Conservation (phyloP, 2,113 vertebrate genomes). For the Mus pahari region DNA sequence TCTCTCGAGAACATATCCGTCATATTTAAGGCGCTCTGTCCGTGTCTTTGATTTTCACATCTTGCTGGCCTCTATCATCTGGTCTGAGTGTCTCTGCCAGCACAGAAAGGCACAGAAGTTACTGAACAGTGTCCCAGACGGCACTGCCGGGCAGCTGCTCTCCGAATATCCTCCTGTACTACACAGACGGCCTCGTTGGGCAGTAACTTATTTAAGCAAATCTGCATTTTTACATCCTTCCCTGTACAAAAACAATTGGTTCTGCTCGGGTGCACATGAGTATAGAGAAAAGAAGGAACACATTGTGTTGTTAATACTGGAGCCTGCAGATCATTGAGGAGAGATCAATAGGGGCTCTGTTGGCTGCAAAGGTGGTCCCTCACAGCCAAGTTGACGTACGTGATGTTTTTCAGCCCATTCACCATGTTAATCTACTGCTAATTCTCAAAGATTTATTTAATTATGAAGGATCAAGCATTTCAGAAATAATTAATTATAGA, state of each 20-base stretch:
- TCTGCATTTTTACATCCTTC: slow-evolving; percentile 76
- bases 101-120: slow-evolving; percentile 24
- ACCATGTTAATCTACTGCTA: slow-evolving; percentile 61
- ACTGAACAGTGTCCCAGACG: background rate
- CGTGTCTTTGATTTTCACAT: background rate
- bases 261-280: slow-evolving; percentile 63
- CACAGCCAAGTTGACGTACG: background rate
- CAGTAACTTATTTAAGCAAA: slow-evolving; percentile 77
- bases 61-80: background rate
- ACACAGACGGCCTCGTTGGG: slow-evolving; percentile 59
- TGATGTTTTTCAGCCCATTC: slow-evolving; percentile 29
- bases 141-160: slow-evolving; percentile 40
- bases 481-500: slow-evolving; percentile 80
- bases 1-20: background rate
- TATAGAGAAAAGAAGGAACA: slow-evolving; percentile 47
- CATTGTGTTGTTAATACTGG: background rate
- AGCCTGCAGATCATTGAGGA: background rate
- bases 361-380: slow-evolving; percentile 37
- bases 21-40: background rate
- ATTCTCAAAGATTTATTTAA: slow-evolving; percentile 76
- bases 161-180: background rate
- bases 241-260: slow-evolving; percentile 73
- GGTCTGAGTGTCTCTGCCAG: background rate
- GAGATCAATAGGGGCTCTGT: background rate
- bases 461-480: slow-evolving; percentile 73